phyloP scores from a whole-genome alignment of 2,113 vertebrate genomes.

The Megaceryle maxima region DNA sequence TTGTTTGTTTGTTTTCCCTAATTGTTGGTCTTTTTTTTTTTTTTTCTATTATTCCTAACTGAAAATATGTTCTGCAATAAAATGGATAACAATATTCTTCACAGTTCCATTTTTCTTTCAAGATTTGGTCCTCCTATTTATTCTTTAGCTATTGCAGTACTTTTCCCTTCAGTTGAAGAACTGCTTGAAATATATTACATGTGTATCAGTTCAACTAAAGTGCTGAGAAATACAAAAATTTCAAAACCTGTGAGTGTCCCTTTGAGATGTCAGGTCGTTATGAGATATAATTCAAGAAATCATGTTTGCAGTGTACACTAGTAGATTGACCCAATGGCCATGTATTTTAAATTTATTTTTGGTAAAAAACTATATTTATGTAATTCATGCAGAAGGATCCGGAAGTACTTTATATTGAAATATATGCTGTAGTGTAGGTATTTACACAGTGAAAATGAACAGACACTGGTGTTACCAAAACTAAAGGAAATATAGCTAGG shows the following conservation, averaged over 20 bases:
- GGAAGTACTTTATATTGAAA: background rate
- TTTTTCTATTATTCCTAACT: background rate
- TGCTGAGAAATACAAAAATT: background rate
- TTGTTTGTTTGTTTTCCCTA: rapidly evolving
- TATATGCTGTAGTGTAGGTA: background rate
- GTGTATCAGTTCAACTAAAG: background rate
- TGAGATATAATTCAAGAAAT: background rate
- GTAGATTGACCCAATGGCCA: background rate
- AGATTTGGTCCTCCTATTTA: background rate
- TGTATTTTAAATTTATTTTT: background rate
- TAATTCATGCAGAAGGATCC: background rate
- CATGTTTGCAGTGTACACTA: background rate
- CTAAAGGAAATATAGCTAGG: background rate
- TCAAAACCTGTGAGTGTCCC: background rate
- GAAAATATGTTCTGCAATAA: background rate
- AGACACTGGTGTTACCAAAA: background rate
- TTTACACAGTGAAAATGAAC: background rate
- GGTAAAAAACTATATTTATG: background rate
- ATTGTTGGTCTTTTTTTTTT: background rate
- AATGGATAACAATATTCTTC: background rate
- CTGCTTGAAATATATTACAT: background rate
- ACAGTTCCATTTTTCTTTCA: background rate
- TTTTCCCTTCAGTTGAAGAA: background rate
- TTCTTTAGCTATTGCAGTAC: background rate
- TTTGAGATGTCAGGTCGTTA: background rate